Evolutionary conservation across 2,797 vertebrate genomes (phyloP).

Genomic region (Cetoscarus ocellatus): DNA sequence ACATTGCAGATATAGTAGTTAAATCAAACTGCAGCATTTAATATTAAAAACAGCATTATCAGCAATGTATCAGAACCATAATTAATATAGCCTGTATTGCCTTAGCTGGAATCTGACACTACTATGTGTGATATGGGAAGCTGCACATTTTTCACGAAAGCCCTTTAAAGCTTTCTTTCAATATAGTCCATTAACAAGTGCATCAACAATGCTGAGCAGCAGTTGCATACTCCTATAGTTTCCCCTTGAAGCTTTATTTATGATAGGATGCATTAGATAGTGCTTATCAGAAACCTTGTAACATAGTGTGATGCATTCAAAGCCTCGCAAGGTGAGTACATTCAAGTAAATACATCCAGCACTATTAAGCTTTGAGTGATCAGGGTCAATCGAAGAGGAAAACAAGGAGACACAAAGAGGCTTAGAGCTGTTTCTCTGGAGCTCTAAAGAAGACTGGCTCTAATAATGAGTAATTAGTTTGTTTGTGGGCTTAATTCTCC

Average conservation of each 20-base stretch:
- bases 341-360: background rate
- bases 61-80: background rate
- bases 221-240: background rate
- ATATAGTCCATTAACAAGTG: background rate
- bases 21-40: background rate
- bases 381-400: background rate
- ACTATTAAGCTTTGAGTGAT: background rate
- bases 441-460: conserved; percentile 10
- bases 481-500: conserved; percentile 24
- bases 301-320: background rate
- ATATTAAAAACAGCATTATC: background rate
- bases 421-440: conserved; percentile 4
- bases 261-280: background rate
- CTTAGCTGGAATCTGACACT: background rate
- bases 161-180: background rate
- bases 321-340: background rate
- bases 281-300: background rate
- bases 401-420: background rate
- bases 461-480: conserved; percentile 21
- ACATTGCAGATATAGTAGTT: background rate
- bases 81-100: background rate
- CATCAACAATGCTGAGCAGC: background rate
- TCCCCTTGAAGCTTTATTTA: background rate
- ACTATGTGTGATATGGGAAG: background rate
- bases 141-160: background rate